Evolutionary conservation across 2,113 vertebrate species (phyloP), one percentile per base, ranked within the genome.

Genomic region (Aptenodytes forsteri): DNA sequence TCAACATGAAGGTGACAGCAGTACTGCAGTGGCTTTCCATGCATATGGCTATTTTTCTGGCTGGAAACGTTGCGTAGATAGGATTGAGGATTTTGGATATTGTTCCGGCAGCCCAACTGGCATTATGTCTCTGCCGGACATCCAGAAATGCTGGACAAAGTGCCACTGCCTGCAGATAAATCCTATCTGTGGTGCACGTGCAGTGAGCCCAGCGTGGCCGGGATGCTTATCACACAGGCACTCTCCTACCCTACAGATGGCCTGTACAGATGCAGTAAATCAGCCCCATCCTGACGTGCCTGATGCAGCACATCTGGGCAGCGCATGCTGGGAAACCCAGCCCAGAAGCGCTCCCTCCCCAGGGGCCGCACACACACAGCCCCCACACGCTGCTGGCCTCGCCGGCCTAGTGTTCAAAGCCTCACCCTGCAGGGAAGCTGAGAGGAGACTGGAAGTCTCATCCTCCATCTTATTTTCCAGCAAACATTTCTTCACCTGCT

Each of bases 231-330:
- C 86, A 82, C 83, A 40, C 66, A 55, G 79, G 67, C 89, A 32
- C 67, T 79, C 52, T 76, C 75, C 79, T 73, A 70, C 54, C 76
- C 89, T 90, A 10, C 95, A 96, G 95, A 96, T 95, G 94, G 95
- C 83, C 94, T 81, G 83, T 25, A 61, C 93, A 90, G 95, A 90
- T 58, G 91, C 80, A 66, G 83, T 96, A 96, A 97, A 96, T 97
- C 94, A 96, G 76, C 86, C 67, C 76, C 89, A 92, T 96, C 93
- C 86, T 72, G 94, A 88, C 79, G 0, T 50, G 86, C 79, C 88
- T 46, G 1, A 40, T 49, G 89, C 83, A 92, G 79, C 95, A 96
- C 94, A 96, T 96, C 94, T 96, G 95, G 89, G 94, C 69, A 93
- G 91, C 79, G 49, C 79, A 88, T 90, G 94, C 93, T 80, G 94